Evolutionary conservation across 2,888 invertebrate genomes (phyloP), one percentile per base, ranked within the genome.

Genomic region (Venusia cambrica): DNA sequence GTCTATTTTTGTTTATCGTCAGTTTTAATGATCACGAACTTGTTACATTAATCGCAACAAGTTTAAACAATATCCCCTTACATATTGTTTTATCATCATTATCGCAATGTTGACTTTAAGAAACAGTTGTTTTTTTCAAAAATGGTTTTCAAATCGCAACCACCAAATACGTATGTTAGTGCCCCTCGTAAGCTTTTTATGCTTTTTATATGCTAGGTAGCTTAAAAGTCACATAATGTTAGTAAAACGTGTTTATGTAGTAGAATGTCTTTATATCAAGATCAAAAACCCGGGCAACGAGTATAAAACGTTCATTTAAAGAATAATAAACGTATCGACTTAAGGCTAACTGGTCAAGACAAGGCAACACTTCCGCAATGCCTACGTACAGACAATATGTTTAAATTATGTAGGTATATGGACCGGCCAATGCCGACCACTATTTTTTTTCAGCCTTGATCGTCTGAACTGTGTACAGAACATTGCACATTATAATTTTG

Each of bases 401-500:
- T 68, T 69, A 66, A 67, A 64, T 69, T 69, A 73, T 69, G 59
- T 66, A 57, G 65, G 56, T 62, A 49, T 54, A 47, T 36, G 5
- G 5, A 38, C 44, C 22, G 41, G 53, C 66, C 79, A 80, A 79
- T 80, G 80, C 56, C 80, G 65, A 53, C 78, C 63, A 78, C 75
- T 73, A 72, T 79, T 74, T 73, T 76, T 73, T 65, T 68, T 38
- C 47, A 64, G 62, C 79, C 79, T 79, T 77, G 76, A 58, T 71
- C 54, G 55, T 51, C 51, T 65, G 64, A 66, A 68, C 67, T 59
- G 36, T 41, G 41, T 25, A 30, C 44, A 31, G 25, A 45, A 37
- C 38, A 45, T 45, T 54, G n/a, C n/a, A n/a, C n/a, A n/a, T n/a
- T n/a, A n/a, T n/a, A n/a, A n/a, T n/a, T n/a, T n/a, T n/a, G n/a